Base-by-base conservation (phyloP, 64 coral and sea anemone genomes). In the Actinia equina region DNA sequence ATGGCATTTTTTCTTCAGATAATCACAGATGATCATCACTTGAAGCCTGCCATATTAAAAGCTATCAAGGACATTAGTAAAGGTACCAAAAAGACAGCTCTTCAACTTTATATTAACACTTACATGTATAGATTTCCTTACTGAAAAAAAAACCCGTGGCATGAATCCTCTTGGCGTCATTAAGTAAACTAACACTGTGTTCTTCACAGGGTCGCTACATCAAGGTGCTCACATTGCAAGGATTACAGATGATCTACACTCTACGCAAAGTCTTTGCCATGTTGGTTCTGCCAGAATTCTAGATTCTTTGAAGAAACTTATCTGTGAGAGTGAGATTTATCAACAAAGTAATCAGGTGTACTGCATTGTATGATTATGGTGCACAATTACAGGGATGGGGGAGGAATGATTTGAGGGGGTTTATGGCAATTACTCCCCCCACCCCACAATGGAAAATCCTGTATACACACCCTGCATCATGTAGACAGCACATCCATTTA, bases 141-240 rank as follows among this genome's bases (percentile, higher is more conserved):
- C 30, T 37, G 0, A 12, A 19, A 14, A 23, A 23, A 41, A 44
- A 12, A n/a, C n/a, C n/a, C 5, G 71, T 77, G 3, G 8, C 52
- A 54, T 54, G 2, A 54, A 54, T 6, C 12, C 52, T 54, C 52
- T 54, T 8, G 30, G 30, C 30, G 30, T 37, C 30, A 37, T 37
- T 37, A 37, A 37, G 30, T 37, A 37, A 37, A 37, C 30, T 37
- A n/a, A n/a, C n/a, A n/a, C n/a, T 37, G 30, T 37, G 30, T 22
- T 44, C 17, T 81, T 81, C 25, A 74, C 69, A 81, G 78, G 78
- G 41, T 81, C 44, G 17, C 78, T 17, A 14, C 78, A 81, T 81
- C n/a, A 81, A 22, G 78, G 78, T n/a, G 78, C 44, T 81, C 78
- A 81, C 14, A 52, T 81, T 6, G 42, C 78, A 46, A 81, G 78